These are phyloP conservation scores for Nasonia oneida DNA, from an alignment of 2,888 invertebrate genomes.

Conservation along the genomic window DNA sequence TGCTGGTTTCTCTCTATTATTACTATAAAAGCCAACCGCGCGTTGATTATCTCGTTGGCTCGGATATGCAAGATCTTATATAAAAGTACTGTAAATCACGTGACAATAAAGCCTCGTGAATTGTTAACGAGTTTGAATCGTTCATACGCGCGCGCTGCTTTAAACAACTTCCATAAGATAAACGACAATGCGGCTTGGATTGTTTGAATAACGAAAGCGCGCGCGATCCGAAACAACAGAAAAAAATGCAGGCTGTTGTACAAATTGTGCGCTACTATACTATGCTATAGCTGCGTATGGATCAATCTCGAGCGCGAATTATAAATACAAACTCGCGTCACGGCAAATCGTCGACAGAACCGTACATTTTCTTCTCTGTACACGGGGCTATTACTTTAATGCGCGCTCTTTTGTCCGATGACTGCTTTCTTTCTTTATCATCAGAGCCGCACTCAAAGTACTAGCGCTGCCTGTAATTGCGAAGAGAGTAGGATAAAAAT, in stretches of 20 bases:
- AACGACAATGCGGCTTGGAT: not conserved
- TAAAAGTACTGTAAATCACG: not conserved
- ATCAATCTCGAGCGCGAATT: not conserved
- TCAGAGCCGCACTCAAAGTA: constrained; percentile 12
- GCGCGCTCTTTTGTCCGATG: constrained; percentile 22
- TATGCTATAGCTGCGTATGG: not conserved
- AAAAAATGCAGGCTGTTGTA: not conserved
- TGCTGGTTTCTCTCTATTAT: not conserved
- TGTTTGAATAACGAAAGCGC: not conserved
- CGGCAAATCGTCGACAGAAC: constrained; percentile 8
- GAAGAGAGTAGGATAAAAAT: not conserved
- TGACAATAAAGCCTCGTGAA: not conserved
- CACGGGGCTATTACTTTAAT: constrained; percentile 42
- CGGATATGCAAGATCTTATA: not conserved
- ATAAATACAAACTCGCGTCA: constrained; percentile 16
- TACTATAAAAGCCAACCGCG: not conserved
- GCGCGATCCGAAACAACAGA: not conserved
- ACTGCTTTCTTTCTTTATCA: constrained; percentile 31
- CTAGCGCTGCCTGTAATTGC: not conserved
- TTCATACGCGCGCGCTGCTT: not conserved
- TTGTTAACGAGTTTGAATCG: not conserved
- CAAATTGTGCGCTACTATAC: not conserved
- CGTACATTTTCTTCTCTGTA: constrained; percentile 18
- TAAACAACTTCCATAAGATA: constrained; percentile 4
- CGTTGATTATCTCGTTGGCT: not conserved